Percentiles rank a stretch among this genome's conserved stretches.
phyloP scores from a whole-genome alignment of 2,888 invertebrate species.

The Luperina nickerlii region DNA sequence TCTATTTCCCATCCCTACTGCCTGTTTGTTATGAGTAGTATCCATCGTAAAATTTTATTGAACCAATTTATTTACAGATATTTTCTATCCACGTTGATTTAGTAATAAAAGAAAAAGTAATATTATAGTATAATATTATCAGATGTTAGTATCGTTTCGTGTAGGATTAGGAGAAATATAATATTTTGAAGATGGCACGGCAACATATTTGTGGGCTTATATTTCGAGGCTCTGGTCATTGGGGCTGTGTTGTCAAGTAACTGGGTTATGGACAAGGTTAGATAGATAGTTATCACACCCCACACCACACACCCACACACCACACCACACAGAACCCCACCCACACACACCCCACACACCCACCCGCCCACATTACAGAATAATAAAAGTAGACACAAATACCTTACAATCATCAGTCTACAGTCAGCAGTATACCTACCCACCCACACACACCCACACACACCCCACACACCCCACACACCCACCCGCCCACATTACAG shows the following conservation, averaged over 20 bases:
- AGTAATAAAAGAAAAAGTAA: conserved; percentile 53
- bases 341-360: no score
- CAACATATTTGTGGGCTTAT: neutral
- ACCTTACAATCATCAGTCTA: no score
- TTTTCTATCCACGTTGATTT: conserved; percentile 61
- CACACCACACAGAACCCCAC: no score
- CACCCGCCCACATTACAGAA: no score
- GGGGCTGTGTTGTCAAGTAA: neutral
- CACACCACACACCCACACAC: no score
- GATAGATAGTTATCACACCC: no score
- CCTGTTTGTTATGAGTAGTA: conserved; percentile 55
- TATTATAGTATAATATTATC: conserved; percentile 19
- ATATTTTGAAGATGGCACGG: neutral
- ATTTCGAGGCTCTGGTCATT: neutral
- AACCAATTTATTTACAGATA: conserved; percentile 59
- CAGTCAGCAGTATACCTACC: no score
- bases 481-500: no score
- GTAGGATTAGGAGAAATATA: neutral
- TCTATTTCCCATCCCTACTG: conserved; percentile 47
- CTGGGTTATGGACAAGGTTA: neutral
- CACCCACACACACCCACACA: no score
- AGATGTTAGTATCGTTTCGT: conserved; percentile 9
- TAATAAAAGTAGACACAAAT: no score
- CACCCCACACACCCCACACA: no score
- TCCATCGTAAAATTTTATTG: conserved; percentile 56